These are phyloP conservation scores for Corythaixoides concolor DNA, from an alignment of 2,113 vertebrate species.

Conservation along the genomic window DNA sequence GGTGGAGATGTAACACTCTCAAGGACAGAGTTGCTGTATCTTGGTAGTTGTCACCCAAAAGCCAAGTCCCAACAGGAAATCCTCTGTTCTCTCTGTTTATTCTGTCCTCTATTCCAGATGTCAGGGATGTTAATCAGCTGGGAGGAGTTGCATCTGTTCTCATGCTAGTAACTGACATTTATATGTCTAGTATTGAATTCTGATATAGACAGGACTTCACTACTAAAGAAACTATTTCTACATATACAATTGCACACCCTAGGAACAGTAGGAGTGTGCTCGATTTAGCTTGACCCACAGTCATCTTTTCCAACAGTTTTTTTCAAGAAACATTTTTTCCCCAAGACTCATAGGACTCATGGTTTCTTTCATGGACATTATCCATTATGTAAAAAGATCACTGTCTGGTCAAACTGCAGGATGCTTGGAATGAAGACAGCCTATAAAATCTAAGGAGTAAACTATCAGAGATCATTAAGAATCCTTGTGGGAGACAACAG, in stretches of 20 bases:
- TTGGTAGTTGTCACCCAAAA: constrained; percentile 61
- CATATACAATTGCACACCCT: neutral
- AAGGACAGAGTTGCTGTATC: neutral
- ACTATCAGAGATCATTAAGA: constrained; percentile 10
- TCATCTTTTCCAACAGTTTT: constrained; percentile 33
- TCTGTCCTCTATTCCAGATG: constrained; percentile 56
- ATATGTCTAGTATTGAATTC: constrained; percentile 48
- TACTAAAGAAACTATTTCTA: constrained; percentile 16
- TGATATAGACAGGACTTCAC: constrained; percentile 23
- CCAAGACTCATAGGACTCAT: constrained; percentile 32
- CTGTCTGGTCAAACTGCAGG: constrained; percentile 41
- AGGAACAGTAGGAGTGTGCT: constrained; percentile 35
- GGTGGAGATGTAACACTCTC: neutral
- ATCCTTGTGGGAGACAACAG: constrained; percentile 21
- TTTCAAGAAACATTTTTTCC: constrained; percentile 51
- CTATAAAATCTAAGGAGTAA: constrained; percentile 32
- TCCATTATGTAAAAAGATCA: constrained; percentile 39
- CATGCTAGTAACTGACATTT: constrained; percentile 54
- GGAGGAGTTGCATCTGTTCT: constrained; percentile 59
- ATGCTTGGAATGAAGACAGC: constrained; percentile 29
- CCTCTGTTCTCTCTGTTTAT: constrained; percentile 57
- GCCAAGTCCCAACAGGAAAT: constrained; percentile 55
- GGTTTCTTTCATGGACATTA: constrained; percentile 26
- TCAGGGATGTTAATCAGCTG: constrained; percentile 58
- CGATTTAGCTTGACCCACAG: neutral